Evolutionary conservation across 2,888 invertebrate species (phyloP).

Genomic region (Uloborus plumipes): DNA sequence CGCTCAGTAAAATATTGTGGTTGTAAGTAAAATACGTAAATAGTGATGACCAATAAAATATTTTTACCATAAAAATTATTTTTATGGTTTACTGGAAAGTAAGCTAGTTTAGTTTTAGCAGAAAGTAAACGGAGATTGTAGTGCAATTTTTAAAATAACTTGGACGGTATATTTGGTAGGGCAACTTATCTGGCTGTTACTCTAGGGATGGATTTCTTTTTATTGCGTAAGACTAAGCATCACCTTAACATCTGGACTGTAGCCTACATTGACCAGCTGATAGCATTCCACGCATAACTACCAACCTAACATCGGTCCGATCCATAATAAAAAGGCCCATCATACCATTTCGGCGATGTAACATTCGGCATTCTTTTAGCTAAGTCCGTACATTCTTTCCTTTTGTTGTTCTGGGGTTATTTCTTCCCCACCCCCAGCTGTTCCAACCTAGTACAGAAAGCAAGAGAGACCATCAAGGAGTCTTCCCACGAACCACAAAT

Average conservation of each 20-base stretch:
- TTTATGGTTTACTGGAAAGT: no score
- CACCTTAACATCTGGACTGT: slow-evolving; percentile 36
- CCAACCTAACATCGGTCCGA: slow-evolving; percentile 32
- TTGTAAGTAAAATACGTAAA: no score
- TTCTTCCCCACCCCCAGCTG: slow-evolving; percentile 28
- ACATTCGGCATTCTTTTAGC: slow-evolving; percentile 58
- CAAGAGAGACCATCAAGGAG: slow-evolving; percentile 47
- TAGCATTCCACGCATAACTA: slow-evolving; percentile 61
- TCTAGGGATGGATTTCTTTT: no score
- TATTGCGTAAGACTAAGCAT: not conserved
- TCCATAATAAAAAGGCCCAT: slow-evolving; percentile 55
- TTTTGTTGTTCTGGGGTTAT: slow-evolving; percentile 39
- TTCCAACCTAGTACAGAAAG: slow-evolving; percentile 39
- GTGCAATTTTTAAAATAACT: no score
- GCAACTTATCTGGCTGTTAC: no score
- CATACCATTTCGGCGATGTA: slow-evolving; percentile 36
- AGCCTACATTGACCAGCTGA: slow-evolving; percentile 49
- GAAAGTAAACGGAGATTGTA: no score
- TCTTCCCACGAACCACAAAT: slow-evolving; percentile 52
- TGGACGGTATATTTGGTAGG: no score
- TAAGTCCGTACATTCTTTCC: slow-evolving; percentile 58
- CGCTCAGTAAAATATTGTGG: no score
- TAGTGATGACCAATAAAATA: no score
- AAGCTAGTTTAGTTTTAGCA: no score
- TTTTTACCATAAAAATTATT: no score